Evolutionary conservation across 2,797 vertebrate genomes (phyloP).

Genomic region (Lacerta bilineata): DNA sequence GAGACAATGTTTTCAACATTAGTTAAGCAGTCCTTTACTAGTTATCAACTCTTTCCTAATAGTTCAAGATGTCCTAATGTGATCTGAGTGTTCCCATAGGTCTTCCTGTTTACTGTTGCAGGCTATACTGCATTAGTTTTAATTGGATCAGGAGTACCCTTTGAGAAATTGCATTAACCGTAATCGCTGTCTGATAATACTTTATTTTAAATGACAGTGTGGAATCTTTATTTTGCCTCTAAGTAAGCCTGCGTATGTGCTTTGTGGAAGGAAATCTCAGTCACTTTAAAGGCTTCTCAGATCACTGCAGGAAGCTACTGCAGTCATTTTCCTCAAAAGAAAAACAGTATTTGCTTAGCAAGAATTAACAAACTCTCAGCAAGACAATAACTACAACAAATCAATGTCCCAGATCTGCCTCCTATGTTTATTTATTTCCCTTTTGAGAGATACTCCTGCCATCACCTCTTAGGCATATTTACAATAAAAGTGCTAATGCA

Average conservation of each 20-base stretch:
- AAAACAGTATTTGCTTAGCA: slow-evolving; percentile 32
- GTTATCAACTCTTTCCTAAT: slow-evolving; percentile 38
- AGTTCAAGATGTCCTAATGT: slow-evolving; percentile 27
- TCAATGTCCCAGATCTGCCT: neutral
- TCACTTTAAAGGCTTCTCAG: slow-evolving; percentile 23
- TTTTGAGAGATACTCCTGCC: slow-evolving; percentile 8
- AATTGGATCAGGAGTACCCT: slow-evolving; percentile 16
- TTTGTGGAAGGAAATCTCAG: slow-evolving; percentile 10
- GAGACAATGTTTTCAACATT: slow-evolving; percentile 29
- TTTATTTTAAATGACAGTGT: slow-evolving; percentile 24
- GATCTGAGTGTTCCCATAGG: slow-evolving; percentile 6
- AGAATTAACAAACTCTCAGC: slow-evolving; percentile 20
- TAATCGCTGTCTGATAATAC: neutral
- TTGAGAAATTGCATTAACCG: slow-evolving; percentile 1
- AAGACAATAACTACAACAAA: neutral
- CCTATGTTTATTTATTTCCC: slow-evolving; percentile 27
- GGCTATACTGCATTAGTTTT: slow-evolving; percentile 22
- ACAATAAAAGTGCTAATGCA: neutral
- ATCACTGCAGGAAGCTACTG: slow-evolving; percentile 22
- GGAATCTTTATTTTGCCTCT: slow-evolving; percentile 35
- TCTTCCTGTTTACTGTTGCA: slow-evolving; percentile 5
- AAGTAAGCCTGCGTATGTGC: neutral
- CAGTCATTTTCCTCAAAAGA: slow-evolving; percentile 9
- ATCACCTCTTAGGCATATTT: slow-evolving; percentile 29
- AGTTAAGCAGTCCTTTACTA: neutral